A percentile compares a stretch with the other conserved stretches of the same genome.
These are phyloP conservation scores for Amblyjoppa fuscipennis DNA, from an alignment of 2,888 invertebrate genomes.

Conservation along the genomic window DNA sequence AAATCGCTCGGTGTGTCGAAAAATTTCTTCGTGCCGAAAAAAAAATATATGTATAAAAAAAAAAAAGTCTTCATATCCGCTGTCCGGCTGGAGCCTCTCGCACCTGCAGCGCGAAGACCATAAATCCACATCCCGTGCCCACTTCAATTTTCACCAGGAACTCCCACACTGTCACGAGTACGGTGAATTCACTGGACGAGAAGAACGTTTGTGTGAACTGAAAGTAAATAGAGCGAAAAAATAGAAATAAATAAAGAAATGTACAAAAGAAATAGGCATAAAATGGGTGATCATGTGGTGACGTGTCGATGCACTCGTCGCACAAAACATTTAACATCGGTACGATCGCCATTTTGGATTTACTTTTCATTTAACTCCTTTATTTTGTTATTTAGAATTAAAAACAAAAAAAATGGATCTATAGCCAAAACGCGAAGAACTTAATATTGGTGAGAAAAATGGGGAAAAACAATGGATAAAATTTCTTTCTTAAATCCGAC, in stretches of 20 bases:
- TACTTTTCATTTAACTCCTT: background rate
- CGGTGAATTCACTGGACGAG: constrained; percentile 34
- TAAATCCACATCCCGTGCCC: constrained; percentile 21
- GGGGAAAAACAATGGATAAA: background rate
- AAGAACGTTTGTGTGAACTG: constrained; percentile 37
- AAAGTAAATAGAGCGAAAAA: constrained; percentile 43
- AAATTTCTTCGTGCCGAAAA: constrained; percentile 29
- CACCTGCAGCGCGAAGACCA: constrained; percentile 35
- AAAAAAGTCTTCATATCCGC: constrained; percentile 18
- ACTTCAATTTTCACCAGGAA: constrained; percentile 39
- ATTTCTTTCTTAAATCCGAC: constrained; percentile 8
- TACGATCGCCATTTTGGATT: background rate
- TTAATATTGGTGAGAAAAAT: background rate
- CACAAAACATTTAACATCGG: constrained; percentile 20
- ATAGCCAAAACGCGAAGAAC: background rate
- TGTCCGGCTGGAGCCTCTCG: background rate
- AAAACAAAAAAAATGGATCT: background rate
- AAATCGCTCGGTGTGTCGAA: constrained; percentile 29
- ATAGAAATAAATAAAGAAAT: background rate
- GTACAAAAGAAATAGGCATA: constrained; percentile 16
- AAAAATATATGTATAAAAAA: constrained; percentile 1
- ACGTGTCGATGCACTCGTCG: constrained; percentile 37
- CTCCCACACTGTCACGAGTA: constrained; percentile 47
- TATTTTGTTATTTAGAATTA: background rate
- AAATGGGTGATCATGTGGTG: background rate